Evolutionary conservation across 2,797 vertebrate genomes (phyloP), one percentile per base, ranked within the genome.

Genomic region (Prionace glauca): DNA sequence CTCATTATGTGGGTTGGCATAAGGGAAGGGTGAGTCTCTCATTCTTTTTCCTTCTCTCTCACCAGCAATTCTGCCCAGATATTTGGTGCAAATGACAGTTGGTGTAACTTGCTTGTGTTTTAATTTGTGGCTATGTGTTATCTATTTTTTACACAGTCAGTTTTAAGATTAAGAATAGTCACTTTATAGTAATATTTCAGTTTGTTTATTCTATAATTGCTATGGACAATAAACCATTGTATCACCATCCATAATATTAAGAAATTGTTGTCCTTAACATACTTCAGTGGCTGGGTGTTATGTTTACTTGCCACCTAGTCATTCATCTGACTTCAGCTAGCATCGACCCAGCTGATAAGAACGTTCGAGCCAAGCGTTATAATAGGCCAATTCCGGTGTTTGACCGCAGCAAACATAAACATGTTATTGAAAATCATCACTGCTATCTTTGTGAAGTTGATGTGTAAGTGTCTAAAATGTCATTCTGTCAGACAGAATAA

Each of bases 381-480:
- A 96, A 97, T 62, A 98, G 98, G 10, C 98, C 98, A 0, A 96
- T 99, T 65, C 98, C 98, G 0, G 96, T 97, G 67, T 99, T 99
- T 96, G 98, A 97, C 97, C 98, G 98, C 96, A 98, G 96, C 95
- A 98, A 99, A 8, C 99, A 99, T 0, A 97, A 98, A 4, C 99
- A 99, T n/a, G 99, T 99, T 97, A 99, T 99, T 95, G 99, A 99
- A 97, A 99, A 99, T 97, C 98, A 98, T 96, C 99, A 99, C 97
- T 99, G 99, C 97, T 99, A 98, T 97, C 98, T 99, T 96, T 99
- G 99, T 96, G 98, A 99, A 95, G 99, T 99, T 5, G 98, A 99
- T 92, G 99, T 99, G 99, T 99, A 98, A 99, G 99, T 99, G 96
- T 62, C 50, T 22, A 65, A 45, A 74, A 32, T 0, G 22, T 11